Evolutionary conservation across 2,888 invertebrate species (phyloP), one percentile per base, ranked within the genome.

Genomic region (Noctua pronuba): DNA sequence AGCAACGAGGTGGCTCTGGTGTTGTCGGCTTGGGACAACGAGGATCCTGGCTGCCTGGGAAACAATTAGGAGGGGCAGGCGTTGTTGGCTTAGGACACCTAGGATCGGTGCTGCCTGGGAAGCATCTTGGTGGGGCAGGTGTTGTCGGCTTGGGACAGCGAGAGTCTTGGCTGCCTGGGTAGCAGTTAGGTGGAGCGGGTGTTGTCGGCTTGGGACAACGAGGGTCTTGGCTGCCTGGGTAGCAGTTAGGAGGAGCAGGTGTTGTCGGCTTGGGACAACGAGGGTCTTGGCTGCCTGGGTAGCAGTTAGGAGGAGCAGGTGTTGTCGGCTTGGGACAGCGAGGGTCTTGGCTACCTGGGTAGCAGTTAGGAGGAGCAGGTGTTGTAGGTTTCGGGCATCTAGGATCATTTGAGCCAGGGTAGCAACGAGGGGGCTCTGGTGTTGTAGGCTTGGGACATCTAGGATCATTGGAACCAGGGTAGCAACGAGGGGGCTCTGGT

Each of bases 11-110:
- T 2, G 90, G 91, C 52, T 89, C 85, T 58, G 90, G 89, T 3
- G 92, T 90, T 44, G 91, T 88, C 46, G 93, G 92, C 74, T 89
- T 88, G 0, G 91, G 93, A 16, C 93, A 95, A 21, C 93, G 88
- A 0, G 94, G 93, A 78, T 95, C 94, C 83, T 86, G 86, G 4
- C 88, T 90, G 1, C 92, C 92, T 2, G 92, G 91, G 77, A 77
- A 91, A 41, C 91, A 91, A 0, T 84, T 82, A 2, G 89, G 89
- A 18, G 91, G 85, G 55, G 84, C 88, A 1, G 92, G 93, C 52
- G 95, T 87, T 82, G 91, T 78, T 80, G 94, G 90, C n/a, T 77
- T 75, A 0, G 93, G 93, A 62, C 93, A 93, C 0, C 91, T 72
- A 0, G 93, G 90, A 72, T 94, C 93, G 0, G 76, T 89, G 10